These are phyloP conservation scores for Stigmatopora nigra DNA, from an alignment of 2,113 vertebrate species.

Conservation along the genomic window DNA sequence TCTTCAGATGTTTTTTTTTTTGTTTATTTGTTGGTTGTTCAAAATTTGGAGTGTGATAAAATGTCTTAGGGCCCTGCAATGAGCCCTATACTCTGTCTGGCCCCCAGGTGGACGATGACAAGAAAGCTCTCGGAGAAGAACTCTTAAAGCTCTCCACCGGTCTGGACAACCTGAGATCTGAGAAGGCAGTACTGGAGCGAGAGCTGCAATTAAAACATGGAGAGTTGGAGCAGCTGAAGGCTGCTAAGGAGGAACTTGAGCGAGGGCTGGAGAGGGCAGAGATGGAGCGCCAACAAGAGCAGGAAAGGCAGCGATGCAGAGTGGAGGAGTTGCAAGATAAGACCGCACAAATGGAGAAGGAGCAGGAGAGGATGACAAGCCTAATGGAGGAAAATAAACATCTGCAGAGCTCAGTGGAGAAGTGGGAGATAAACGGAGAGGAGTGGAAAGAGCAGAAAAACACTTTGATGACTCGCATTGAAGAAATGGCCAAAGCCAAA, in stretches of 20 bases:
- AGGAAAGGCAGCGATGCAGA: slow-evolving; percentile 46
- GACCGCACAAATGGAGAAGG: slow-evolving; percentile 20
- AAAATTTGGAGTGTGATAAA: no score
- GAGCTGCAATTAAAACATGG: slow-evolving; percentile 49
- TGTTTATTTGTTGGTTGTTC: no score
- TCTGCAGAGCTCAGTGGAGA: slow-evolving; percentile 34
- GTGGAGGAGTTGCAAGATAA: slow-evolving; percentile 49
- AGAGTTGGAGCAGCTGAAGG: slow-evolving; percentile 51
- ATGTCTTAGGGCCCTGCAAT: no score
- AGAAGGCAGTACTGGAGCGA: slow-evolving; percentile 68
- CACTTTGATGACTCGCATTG: slow-evolving; percentile 15
- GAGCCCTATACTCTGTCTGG: neutral
- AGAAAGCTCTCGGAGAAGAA: slow-evolving; percentile 36
- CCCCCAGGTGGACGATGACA: slow-evolving; percentile 57
- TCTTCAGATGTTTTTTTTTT: no score
- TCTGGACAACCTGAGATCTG: slow-evolving; percentile 57
- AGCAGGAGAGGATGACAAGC: slow-evolving; percentile 33
- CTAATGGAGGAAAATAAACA: slow-evolving; percentile 23
- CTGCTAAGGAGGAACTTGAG: slow-evolving; percentile 68
- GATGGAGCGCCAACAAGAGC: slow-evolving; percentile 60
- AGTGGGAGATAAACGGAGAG: slow-evolving; percentile 30
- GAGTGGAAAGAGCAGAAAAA: slow-evolving; percentile 46
- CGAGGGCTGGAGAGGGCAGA: slow-evolving; percentile 59
- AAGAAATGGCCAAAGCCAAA: slow-evolving; percentile 42
- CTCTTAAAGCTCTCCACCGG: slow-evolving; percentile 44